Percentiles rank a stretch among this genome's conserved stretches.
Conservation (phyloP, 2,113 vertebrate genomes). For the Empidonax alnorum region DNA sequence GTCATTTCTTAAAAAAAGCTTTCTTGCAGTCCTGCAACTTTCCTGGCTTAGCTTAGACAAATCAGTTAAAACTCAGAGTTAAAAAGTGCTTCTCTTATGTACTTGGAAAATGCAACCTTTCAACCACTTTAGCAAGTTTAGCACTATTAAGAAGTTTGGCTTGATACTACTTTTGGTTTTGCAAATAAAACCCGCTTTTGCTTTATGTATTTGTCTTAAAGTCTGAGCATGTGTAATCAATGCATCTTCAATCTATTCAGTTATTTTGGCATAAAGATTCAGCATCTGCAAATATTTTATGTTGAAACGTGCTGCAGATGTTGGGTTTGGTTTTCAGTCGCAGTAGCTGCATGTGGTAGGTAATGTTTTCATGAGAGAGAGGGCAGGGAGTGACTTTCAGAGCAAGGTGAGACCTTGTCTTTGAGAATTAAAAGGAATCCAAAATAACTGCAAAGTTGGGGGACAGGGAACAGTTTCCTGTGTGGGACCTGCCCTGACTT, state of each 20-base stretch:
- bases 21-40: constrained; percentile 11
- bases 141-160: background rate
- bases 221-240: constrained; percentile 31
- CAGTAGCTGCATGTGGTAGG: constrained; percentile 56
- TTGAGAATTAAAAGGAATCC: background rate
- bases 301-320: constrained; percentile 55
- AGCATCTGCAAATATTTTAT: constrained; percentile 66
- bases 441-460: background rate
- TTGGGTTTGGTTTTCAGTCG: constrained; percentile 14
- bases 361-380: constrained; percentile 12
- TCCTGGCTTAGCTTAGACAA: background rate
- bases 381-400: background rate
- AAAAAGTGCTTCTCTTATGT: background rate
- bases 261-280: constrained; percentile 46
- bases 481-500: background rate
- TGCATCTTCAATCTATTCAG: constrained; percentile 37
- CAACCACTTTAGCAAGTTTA: background rate
- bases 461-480: background rate
- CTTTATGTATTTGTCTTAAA: constrained; percentile 7
- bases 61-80: background rate
- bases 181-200: background rate
- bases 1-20: background rate
- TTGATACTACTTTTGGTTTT: background rate
- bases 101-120: background rate
- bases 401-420: constrained; percentile 31